Evolutionary conservation across 1,140 invertebrate species (phyloP).

Genomic region (Neodiprion virginianus): DNA sequence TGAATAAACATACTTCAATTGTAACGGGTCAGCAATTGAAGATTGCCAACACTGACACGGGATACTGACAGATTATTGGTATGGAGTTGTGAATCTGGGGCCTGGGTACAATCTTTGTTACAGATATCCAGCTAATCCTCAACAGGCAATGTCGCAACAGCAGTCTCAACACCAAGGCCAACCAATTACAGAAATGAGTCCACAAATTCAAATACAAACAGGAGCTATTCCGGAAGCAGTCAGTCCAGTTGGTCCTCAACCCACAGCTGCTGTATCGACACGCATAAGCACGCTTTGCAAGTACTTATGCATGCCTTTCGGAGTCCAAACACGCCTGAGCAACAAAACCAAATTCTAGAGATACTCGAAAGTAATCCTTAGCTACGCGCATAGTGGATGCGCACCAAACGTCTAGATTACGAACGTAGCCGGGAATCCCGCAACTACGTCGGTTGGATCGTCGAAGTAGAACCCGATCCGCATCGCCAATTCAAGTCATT

Average conservation of each 20-base stretch:
- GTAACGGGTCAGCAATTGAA: too few species aligned
- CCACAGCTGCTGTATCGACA: conserved; percentile 35
- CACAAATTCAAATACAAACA: conserved; percentile 57
- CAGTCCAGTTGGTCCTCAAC: conserved; percentile 52
- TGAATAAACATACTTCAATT: too few species aligned
- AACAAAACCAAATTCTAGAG: conserved; percentile 90
- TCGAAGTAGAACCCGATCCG: too few species aligned
- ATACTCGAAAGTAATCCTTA: conserved; percentile 95
- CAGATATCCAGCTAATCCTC: conserved; percentile 40
- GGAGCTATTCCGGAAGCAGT: conserved; percentile 58
- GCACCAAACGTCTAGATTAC: too few species aligned
- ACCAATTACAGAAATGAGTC: conserved; percentile 54
- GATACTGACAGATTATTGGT: background rate
- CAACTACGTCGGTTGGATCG: too few species aligned
- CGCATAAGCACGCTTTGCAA: conserved; percentile 83
- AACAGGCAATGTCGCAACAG: conserved; percentile 56
- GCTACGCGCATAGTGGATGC: conserved; percentile 51
- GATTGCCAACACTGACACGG: too few species aligned
- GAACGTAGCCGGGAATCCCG: too few species aligned
- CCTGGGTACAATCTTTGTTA: background rate
- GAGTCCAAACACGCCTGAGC: conserved; percentile 86
- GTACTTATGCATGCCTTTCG: conserved; percentile 89
- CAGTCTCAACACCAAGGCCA: conserved; percentile 58
- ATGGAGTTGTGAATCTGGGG: background rate
- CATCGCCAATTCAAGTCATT: too few species aligned